phyloP scores from a whole-genome alignment of 2,888 invertebrate species.

The Rhagonycha lutea region DNA sequence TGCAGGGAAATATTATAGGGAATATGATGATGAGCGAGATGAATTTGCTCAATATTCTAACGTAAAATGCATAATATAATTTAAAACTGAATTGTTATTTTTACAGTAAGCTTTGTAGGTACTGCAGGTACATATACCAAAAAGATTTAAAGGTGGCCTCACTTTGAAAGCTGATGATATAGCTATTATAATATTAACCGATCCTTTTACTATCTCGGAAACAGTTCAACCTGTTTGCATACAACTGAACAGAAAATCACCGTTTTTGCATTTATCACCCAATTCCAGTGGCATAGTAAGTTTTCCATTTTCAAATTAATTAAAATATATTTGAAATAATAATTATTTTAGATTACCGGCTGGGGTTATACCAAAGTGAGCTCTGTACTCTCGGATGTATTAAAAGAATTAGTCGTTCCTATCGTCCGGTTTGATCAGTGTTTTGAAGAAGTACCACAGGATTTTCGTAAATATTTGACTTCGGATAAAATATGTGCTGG shows the following conservation, averaged over 20 bases:
- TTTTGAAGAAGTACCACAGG: too few relatives aligned
- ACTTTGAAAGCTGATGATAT: conserved; percentile 42
- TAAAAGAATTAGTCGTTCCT: too few relatives aligned
- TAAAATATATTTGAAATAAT: too few relatives aligned
- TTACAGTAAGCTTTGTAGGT: background rate
- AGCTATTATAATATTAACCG: conserved; percentile 45
- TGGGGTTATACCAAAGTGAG: background rate
- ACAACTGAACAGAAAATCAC: too few relatives aligned
- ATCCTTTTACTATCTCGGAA: too few relatives aligned
- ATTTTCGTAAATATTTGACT: background rate
- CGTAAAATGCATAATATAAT: background rate
- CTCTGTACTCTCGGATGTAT: too few relatives aligned
- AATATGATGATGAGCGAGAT: background rate
- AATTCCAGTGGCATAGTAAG: too few relatives aligned
- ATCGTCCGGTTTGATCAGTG: too few relatives aligned
- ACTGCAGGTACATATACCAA: conserved; percentile 30
- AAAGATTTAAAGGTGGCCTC: conserved; percentile 39
- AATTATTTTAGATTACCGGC: too few relatives aligned
- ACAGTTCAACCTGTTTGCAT: too few relatives aligned
- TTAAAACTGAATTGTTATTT: background rate
- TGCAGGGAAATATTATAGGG: background rate
- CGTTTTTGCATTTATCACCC: too few relatives aligned
- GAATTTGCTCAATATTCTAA: background rate
- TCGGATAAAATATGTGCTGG: background rate
- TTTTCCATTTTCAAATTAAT: background rate